Evolutionary conservation across 2,113 vertebrate species (phyloP).

Genomic region (Phrynocephalus versicolor): DNA sequence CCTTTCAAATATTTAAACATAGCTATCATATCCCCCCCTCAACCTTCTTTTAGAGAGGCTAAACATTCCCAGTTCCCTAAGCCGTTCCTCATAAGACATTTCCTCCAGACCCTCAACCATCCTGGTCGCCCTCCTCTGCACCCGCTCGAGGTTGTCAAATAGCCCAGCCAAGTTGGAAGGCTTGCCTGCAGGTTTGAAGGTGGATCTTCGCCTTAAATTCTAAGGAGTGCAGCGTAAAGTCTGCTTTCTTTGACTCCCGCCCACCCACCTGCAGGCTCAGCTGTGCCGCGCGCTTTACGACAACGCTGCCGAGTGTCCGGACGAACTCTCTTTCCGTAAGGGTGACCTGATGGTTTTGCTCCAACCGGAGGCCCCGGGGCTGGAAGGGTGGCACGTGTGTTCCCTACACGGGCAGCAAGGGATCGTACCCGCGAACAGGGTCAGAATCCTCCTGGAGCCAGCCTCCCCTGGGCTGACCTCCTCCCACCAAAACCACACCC

Average conservation of each 20-base stretch:
- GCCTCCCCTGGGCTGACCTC: slow-evolving; percentile 70
- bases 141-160: too few species aligned
- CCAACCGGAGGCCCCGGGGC: slow-evolving; percentile 75
- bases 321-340: slow-evolving; percentile 90
- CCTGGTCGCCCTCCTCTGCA: too few species aligned
- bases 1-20: too few species aligned
- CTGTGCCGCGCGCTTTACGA: slow-evolving; percentile 90
- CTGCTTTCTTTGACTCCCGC: not conserved
- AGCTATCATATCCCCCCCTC: too few species aligned
- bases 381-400: slow-evolving; percentile 91
- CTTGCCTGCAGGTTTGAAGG: not conserved
- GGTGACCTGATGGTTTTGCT: slow-evolving; percentile 91
- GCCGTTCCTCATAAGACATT: too few species aligned
- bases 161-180: too few species aligned
- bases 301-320: slow-evolving; percentile 88
- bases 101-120: too few species aligned
- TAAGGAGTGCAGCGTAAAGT: too few species aligned
- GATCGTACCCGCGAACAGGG: slow-evolving; percentile 89
- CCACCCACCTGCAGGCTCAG: slow-evolving; percentile 76
- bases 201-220: too few species aligned
- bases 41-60: too few species aligned
- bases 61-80: too few species aligned
- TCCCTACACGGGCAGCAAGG: slow-evolving; percentile 88
- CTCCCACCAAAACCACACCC: slow-evolving; percentile 53
- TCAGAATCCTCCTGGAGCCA: slow-evolving; percentile 81